Evolutionary conservation across 2,113 vertebrate species (phyloP).

Genomic region (Laterallus jamaicensis): DNA sequence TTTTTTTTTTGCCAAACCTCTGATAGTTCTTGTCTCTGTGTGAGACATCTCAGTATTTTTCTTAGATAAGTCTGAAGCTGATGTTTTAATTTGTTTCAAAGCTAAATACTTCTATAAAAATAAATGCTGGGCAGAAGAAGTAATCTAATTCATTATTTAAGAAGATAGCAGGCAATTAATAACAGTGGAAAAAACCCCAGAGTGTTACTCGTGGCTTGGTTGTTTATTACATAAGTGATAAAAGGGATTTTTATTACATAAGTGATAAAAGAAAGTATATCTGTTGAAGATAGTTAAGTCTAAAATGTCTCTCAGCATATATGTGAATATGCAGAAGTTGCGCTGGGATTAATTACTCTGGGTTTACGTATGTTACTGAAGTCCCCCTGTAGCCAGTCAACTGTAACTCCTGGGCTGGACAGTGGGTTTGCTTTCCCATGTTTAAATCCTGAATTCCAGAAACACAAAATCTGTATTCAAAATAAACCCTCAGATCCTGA

Average conservation of each 20-base stretch:
- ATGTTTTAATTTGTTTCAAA: not conserved
- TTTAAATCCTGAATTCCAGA: not conserved
- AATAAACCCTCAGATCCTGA: not conserved
- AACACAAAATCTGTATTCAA: not conserved
- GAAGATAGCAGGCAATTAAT: not conserved
- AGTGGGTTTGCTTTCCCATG: not conserved
- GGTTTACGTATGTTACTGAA: not conserved
- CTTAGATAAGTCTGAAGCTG: not conserved
- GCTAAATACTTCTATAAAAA: not conserved
- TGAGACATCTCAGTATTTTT: not conserved
- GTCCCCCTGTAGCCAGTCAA: not conserved
- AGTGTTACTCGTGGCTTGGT: not conserved
- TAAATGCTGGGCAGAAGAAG: not conserved
- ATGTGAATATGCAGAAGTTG: not conserved
- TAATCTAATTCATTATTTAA: not conserved
- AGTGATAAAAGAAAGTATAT: not conserved
- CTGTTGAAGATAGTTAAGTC: not conserved
- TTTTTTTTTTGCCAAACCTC: not conserved
- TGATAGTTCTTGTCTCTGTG: not conserved
- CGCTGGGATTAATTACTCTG: not conserved
- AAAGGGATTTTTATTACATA: not conserved
- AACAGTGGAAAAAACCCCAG: not conserved
- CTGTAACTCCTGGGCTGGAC: not conserved
- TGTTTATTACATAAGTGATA: not conserved
- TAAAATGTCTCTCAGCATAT: not conserved